Evolutionary conservation across 1,140 invertebrate species (phyloP), one percentile per base, ranked within the genome.

Genomic region (Ladona fulva): DNA sequence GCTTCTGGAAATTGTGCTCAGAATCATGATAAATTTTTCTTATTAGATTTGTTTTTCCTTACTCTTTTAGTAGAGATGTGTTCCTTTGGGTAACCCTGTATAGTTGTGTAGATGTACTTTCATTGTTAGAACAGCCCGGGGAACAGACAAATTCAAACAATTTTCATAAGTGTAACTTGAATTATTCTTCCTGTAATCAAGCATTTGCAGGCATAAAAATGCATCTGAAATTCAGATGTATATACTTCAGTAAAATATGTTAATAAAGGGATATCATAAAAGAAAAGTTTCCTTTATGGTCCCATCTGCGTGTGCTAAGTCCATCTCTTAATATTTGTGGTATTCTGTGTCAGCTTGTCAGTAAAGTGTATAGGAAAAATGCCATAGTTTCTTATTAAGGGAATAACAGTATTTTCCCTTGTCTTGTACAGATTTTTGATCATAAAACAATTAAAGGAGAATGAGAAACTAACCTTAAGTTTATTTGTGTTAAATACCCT

Each of bases 151-250:
- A 66, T 66, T 66, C 52, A 66, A 66, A 66, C 14, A 16, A 66
- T 66, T 66, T 66, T 66, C 52, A 66, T 66, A 66, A 66, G n/a
- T 66, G 52, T 66, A 66, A 66, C 52, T 66, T 66, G 52, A 66
- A 66, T 66, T 66, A 52, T 66, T 66, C 52, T 66, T 66, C 52
- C 52, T 66, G 52, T 66, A 66, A 66, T 66, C 52, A 66, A 66
- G 52, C 52, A 66, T 66, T 66, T 66, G 52, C 52, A 66, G 52
- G 52, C 52, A 66, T 66, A 16, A 66, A 66, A 66, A 66, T 66
- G n/a, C 52, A 66, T 66, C 52, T 66, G 52, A 66, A 66, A 66
- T 66, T 66, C 52, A 66, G 52, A 66, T 66, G 52, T 66, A 66
- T 66, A 66, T 66, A 66, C 14, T 66, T 66, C 52, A 66, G 52